Base-by-base conservation (phyloP, 37 sponge, comb jelly and placozoan genomes). In the Ephydatia muelleri region DNA sequence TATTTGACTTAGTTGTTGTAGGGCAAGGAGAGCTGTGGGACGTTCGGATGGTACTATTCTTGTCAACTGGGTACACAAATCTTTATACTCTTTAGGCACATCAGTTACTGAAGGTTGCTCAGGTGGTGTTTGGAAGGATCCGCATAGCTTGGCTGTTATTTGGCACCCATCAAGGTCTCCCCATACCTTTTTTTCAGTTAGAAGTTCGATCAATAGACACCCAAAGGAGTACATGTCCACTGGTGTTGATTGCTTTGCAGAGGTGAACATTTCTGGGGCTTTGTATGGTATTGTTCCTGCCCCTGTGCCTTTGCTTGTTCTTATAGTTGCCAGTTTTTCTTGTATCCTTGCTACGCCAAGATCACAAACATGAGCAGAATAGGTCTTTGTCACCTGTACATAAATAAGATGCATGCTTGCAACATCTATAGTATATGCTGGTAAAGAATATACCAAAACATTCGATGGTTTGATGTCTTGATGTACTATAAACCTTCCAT, bases 401-500 rank as follows among this genome's bases (percentile, higher is more conserved):
- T 40, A 22, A 32, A 64, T 6, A 25, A 29, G 38, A 40, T 27
- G 26, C 25, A 29, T 34, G 13, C 27, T 13, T 28, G n/a, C n/a
- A n/a, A n/a, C n/a, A 9, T 49, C 11, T 6, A 27, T 19, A 37
- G 38, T 37, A 49, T 13, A 49, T 57, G 28, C 11, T 30, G 11
- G 11, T 47, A 34, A 28, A 23, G 26, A 26, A 81, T 78, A 25
- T 75, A 87, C 88, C 77, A 87, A 36, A 25, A 87, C 82, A 76
- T 87, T 87, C 31, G 38, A 70, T 6, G 88, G 88, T 75, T 87
- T 87, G 16, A 87, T 39, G 67, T 86, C 88, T 27, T 75, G 82
- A 36, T 87, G 88, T 11, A 87, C 75, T 34, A 87, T 39, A 75
- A 69, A 28, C 8, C 68, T 70, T 19, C 68, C 23, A 73, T 87